Evolutionary conservation across 2,888 invertebrate species (phyloP).

Genomic region (Cyaniris semiargus): DNA sequence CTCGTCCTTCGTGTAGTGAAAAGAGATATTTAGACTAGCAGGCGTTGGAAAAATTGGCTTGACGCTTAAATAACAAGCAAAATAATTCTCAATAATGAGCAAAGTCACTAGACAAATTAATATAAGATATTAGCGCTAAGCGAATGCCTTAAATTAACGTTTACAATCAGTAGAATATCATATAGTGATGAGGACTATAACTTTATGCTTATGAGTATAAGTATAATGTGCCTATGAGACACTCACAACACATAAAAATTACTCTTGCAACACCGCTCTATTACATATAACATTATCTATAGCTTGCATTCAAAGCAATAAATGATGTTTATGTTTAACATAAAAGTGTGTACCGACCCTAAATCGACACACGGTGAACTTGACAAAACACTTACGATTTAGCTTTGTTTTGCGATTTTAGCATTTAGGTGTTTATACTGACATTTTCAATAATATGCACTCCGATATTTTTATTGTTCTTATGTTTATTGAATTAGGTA

Average conservation of each 20-base stretch:
- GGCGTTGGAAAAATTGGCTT: background rate
- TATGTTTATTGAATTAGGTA: background rate
- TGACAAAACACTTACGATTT: background rate
- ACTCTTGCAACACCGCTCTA: background rate
- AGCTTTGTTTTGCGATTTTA: background rate
- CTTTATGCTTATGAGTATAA: slow-evolving; percentile 19
- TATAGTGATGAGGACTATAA: slow-evolving; percentile 2
- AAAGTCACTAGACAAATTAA: background rate
- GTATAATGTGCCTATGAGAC: slow-evolving; percentile 19
- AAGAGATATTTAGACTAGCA: background rate
- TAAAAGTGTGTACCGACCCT: background rate
- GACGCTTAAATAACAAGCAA: background rate
- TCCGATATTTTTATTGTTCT: background rate
- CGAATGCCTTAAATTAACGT: background rate
- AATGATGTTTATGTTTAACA: background rate
- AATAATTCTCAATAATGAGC: slow-evolving; percentile 12
- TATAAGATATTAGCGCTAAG: slow-evolving; percentile 1
- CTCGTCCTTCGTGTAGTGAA: too few species aligned
- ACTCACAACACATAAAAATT: slow-evolving; percentile 17
- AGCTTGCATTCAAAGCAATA: background rate
- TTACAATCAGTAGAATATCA: slow-evolving; percentile 8
- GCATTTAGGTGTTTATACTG: background rate
- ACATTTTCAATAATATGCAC: background rate
- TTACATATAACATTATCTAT: background rate
- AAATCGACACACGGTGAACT: background rate